A percentile compares a stretch with the other conserved stretches of the same genome.
phyloP scores from a whole-genome alignment of 2,113 vertebrate species.

The Heterochromis multidens region DNA sequence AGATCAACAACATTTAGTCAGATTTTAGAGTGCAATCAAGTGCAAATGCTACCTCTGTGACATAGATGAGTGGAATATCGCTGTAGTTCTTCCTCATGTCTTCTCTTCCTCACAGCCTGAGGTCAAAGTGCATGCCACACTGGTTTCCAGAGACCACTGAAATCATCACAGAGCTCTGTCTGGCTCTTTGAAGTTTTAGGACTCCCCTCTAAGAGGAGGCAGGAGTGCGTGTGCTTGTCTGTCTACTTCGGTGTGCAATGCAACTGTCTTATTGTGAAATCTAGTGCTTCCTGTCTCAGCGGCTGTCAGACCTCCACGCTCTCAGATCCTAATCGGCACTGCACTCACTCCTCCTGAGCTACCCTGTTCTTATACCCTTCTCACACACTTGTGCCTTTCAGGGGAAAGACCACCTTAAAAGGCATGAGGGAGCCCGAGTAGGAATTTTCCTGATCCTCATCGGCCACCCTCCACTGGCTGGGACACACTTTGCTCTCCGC shows the following conservation, averaged over 20 bases:
- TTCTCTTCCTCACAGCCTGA: conserved; percentile 47
- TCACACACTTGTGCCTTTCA: neutral
- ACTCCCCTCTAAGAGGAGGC: conserved; percentile 9
- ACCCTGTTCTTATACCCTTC: neutral
- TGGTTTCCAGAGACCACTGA: neutral
- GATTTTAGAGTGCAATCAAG: neutral
- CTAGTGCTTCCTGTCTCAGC: conserved; percentile 46
- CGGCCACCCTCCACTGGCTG: conserved; percentile 11
- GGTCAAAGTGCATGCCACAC: conserved; percentile 53
- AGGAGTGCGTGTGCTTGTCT: neutral
- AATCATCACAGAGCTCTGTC: conserved; percentile 22
- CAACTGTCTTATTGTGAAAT: conserved; percentile 51
- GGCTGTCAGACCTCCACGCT: neutral
- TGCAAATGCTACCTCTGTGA: conserved; percentile 64
- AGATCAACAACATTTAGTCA: neutral
- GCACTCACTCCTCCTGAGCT: neutral
- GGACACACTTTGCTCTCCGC: neutral
- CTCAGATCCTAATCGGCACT: neutral
- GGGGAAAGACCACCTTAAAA: conserved; percentile 51
- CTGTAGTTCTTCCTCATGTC: conserved; percentile 70
- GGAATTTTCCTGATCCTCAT: conserved; percentile 30
- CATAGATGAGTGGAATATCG: conserved; percentile 63
- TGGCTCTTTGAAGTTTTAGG: conserved; percentile 30
- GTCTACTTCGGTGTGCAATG: conserved; percentile 3
- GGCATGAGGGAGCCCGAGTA: conserved; percentile 17